These are phyloP conservation scores for Anticlea derivata DNA, from an alignment of 2,888 invertebrate species.

Conservation along the genomic window DNA sequence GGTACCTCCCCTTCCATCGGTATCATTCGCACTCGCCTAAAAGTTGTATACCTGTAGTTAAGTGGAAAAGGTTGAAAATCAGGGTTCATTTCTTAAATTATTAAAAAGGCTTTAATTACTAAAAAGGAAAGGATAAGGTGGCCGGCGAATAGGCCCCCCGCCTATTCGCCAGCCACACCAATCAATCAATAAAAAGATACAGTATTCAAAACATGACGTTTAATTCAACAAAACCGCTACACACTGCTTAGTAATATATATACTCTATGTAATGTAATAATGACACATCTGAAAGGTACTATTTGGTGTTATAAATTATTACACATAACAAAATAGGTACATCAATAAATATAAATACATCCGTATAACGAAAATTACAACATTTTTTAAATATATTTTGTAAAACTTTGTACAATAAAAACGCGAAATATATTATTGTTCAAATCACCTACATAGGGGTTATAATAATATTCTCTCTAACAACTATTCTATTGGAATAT, in stretches of 20 bases:
- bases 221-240: constrained; percentile 81
- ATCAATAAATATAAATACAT: constrained; percentile 49
- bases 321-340: constrained; percentile 64
- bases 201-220: constrained; percentile 75
- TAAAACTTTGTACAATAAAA: constrained; percentile 45
- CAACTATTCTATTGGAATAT: constrained; percentile 60
- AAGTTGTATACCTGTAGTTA: no score
- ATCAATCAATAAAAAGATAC: constrained; percentile 30
- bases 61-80: no score
- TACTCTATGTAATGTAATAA: constrained; percentile 66
- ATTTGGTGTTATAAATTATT: constrained; percentile 78
- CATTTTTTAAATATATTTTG: constrained; percentile 41
- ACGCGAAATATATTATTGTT: constrained; percentile 64
- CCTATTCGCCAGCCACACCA: no score
- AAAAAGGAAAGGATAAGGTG: no score
- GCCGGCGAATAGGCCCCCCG: no score
- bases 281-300: constrained; percentile 73
- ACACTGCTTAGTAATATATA: constrained; percentile 67
- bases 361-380: constrained; percentile 41
- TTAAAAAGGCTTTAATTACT: no score
- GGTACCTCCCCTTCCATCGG: no score
- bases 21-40: no score
- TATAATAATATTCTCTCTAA: constrained; percentile 50
- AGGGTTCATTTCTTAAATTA: no score
- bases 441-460: constrained; percentile 60